Percentiles rank a stretch among this genome's conserved stretches.
These are phyloP conservation scores for Hoplostethus mediterraneus DNA, from an alignment of 2,797 vertebrate genomes.

Conservation along the genomic window DNA sequence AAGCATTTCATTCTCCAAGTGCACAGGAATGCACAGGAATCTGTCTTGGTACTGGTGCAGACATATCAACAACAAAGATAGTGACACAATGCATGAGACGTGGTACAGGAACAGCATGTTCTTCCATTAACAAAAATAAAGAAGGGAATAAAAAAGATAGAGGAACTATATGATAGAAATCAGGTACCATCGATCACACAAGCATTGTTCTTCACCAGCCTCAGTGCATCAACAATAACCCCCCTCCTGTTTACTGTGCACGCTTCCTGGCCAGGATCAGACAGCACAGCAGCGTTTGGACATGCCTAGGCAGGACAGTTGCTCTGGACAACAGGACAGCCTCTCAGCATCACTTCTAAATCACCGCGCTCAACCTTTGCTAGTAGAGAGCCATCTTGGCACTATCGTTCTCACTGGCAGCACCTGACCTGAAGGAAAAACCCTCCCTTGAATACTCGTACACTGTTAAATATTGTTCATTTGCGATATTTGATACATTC, in stretches of 20 bases:
- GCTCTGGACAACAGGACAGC: constrained; percentile 27
- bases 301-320: constrained; percentile 50
- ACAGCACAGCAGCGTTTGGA: constrained; percentile 58
- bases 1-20: neutral
- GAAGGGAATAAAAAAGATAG: neutral
- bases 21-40: constrained; percentile 7
- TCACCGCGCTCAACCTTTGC: constrained; percentile 20
- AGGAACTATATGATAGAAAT: constrained; percentile 2
- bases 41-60: neutral
- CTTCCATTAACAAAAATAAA: constrained; percentile 5
- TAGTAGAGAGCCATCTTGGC: neutral
- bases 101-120: neutral
- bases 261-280: constrained; percentile 35
- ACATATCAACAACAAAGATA: neutral
- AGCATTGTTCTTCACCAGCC: constrained; percentile 55
- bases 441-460: too few species aligned
- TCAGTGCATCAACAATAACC: constrained; percentile 59
- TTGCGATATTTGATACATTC: neutral
- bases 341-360: constrained; percentile 45
- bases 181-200: constrained; percentile 4
- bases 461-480: too few species aligned
- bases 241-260: constrained; percentile 64
- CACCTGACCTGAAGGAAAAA: neutral
- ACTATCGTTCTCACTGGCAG: neutral
- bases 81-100: neutral